These are phyloP conservation scores for Scaptomyza parva DNA, from an alignment of 2,888 invertebrate species.

Conservation along the genomic window DNA sequence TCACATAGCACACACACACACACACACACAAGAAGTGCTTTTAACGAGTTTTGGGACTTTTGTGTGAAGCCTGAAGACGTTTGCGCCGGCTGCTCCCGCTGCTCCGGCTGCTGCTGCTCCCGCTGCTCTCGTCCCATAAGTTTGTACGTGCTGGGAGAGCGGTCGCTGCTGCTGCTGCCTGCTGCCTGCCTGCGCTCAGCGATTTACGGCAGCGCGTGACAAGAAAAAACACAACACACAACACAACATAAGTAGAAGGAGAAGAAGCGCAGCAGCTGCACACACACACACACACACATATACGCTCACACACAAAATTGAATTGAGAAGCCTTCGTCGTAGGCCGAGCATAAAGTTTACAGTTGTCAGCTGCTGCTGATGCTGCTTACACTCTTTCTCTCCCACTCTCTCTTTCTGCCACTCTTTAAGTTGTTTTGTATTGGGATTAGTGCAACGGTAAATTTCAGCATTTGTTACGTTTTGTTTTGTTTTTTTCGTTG, in stretches of 20 bases:
- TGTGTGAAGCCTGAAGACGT: conserved; percentile 21
- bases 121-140: conserved; percentile 36
- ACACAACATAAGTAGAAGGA: conserved; percentile 14
- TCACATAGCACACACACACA: too few species aligned
- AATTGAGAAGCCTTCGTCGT: conserved; percentile 43
- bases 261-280: conserved; percentile 18
- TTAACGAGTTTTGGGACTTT: conserved; percentile 74
- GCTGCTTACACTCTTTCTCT: not conserved
- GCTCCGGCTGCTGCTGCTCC: conserved; percentile 6
- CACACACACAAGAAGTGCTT: conserved; percentile 57
- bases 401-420: not conserved
- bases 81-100: not conserved
- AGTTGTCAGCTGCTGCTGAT: conserved; percentile 42
- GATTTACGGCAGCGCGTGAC: conserved; percentile 57
- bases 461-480: conserved; percentile 26
- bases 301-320: conserved; percentile 32
- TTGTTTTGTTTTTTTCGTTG: conserved; percentile 9
- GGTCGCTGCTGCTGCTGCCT: conserved; percentile 11
- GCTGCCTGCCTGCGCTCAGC: conserved; percentile 24
- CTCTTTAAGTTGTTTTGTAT: not conserved
- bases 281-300: not conserved
- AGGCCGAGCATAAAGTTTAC: conserved; percentile 55
- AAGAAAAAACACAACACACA: conserved; percentile 14
- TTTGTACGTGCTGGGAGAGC: conserved; percentile 59
- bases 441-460: conserved; percentile 37